A percentile compares a stretch with the other conserved stretches of the same genome.
These are phyloP conservation scores for Gastracanthus pulcherrimus DNA, from an alignment of 2,888 invertebrate genomes.

Conservation along the genomic window DNA sequence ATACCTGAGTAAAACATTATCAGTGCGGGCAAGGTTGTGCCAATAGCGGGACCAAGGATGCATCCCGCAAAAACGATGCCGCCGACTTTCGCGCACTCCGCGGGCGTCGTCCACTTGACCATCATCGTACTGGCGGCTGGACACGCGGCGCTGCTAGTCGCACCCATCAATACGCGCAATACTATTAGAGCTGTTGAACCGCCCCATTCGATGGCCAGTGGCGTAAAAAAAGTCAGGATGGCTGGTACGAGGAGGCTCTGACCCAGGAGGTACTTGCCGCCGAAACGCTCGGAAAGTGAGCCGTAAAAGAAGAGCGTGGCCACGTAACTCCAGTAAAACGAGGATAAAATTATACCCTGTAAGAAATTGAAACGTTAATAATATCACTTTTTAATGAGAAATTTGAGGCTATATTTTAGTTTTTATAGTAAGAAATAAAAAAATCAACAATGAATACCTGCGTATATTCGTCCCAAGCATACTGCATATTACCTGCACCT, in stretches of 20 bases:
- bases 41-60: conserved; percentile 75
- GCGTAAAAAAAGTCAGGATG: conserved; percentile 87
- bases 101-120: conserved; percentile 87
- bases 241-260: conserved; percentile 88
- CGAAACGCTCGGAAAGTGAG: conserved; percentile 86
- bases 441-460: no score
- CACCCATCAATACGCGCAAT: conserved; percentile 86
- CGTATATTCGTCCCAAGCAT: no score
- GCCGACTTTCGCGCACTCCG: conserved; percentile 70
- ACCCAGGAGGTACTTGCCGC: conserved; percentile 89
- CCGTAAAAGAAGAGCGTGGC: conserved; percentile 89
- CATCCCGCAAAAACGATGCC: not conserved
- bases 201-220: conserved; percentile 82
- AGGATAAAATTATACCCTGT: conserved; percentile 80
- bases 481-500: no score
- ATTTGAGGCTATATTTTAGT: no score
- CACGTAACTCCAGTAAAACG: conserved; percentile 90
- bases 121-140: conserved; percentile 88
- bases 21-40: conserved; percentile 82
- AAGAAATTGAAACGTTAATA: not conserved
- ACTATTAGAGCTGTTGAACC: conserved; percentile 84
- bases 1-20: conserved; percentile 69
- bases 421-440: no score
- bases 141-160: conserved; percentile 90
- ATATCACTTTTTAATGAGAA: no score